Evolutionary conservation across 2,113 vertebrate genomes (phyloP), one percentile per base, ranked within the genome.

Genomic region (Phyllopteryx taeniolatus): DNA sequence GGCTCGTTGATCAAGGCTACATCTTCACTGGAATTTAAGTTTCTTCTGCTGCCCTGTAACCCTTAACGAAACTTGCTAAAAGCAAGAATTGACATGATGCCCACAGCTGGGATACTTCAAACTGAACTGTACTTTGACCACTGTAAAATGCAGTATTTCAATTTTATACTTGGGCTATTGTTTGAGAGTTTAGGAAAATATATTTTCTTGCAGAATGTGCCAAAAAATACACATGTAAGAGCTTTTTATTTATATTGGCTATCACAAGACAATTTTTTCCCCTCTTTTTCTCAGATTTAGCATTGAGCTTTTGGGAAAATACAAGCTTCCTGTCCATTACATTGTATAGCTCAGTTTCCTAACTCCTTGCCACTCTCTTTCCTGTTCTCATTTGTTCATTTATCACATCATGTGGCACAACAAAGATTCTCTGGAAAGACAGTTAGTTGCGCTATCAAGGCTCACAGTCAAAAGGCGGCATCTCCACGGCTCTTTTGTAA

Each of bases 21-120:
- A 93, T 94, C 93, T 93, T 94, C 92, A 93, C 91, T 92, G 93
- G 90, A 87, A 91, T 93, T 93, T 94, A 92, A 91, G 82, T 87
- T 88, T 66, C 76, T 79, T 89, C 83, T 84, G 76, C 82, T 83
- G 83, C 86, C 86, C 77, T 61, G 68, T 82, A 75, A 74, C 79
- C 77, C 77, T 54, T 27, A 54, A 46, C 47, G 71, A 72, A 73
- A 74, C 79, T 70, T 66, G 27, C 44, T 62, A 54, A 66, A 77
- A 81, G 57, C 60, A 63, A 69, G 68, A 71, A 43, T 56, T 33
- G 62, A 61, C 43, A 71, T 76, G 72, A 83, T 64, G 66, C 61
- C 78, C 43, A 74, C 43, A 27, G 43, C n/a, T 15, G 15, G 71
- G 66, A 61, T 79, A 74, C 66, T 46, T 59, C 22, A n/a, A 74